Conservation (phyloP, 2,888 invertebrate species). For the Pyrrhia umbra region DNA sequence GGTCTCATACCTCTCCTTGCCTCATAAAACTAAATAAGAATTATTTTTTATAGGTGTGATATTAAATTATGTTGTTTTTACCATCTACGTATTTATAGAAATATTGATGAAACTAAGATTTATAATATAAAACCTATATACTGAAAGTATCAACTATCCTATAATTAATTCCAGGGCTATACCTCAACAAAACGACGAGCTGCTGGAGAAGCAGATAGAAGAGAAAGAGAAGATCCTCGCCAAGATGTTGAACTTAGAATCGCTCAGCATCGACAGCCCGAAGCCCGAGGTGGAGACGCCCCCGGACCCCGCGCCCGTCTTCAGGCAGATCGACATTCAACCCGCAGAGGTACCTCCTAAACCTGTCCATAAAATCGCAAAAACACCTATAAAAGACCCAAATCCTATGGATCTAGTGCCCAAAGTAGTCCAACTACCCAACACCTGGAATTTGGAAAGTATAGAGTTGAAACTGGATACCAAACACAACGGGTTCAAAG, state of each 20-base stretch:
- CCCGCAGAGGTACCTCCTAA: slow-evolving; percentile 33
- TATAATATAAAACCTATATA: not conserved
- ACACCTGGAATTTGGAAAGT: slow-evolving; percentile 90
- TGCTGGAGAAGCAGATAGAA: slow-evolving; percentile 93
- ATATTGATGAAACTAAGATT: no score
- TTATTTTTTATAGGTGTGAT: no score
- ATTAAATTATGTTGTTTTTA: not conserved
- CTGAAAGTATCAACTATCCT: not conserved
- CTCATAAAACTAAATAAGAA: no score
- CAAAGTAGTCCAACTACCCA: slow-evolving; percentile 89
- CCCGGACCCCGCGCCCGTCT: slow-evolving; percentile 37
- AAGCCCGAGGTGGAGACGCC: slow-evolving; percentile 42
- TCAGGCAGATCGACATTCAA: slow-evolving; percentile 43
- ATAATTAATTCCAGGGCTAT: slow-evolving; percentile 77
- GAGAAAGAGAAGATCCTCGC: slow-evolving; percentile 94
- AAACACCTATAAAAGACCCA: slow-evolving; percentile 51
- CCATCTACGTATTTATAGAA: not conserved
- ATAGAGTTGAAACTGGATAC: slow-evolving; percentile 82
- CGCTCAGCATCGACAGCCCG: slow-evolving; percentile 75
- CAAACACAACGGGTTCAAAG: slow-evolving; percentile 74
- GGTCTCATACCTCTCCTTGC: no score
- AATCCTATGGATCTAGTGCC: slow-evolving; percentile 79
- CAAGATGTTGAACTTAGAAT: slow-evolving; percentile 91
- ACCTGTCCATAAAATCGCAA: slow-evolving; percentile 37
- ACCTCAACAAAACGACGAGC: slow-evolving; percentile 91